A percentile compares a stretch with the other conserved stretches of the same genome.
These are phyloP conservation scores for Mustela nigripes DNA, from an alignment of 2,113 vertebrate genomes.

Conservation along the genomic window DNA sequence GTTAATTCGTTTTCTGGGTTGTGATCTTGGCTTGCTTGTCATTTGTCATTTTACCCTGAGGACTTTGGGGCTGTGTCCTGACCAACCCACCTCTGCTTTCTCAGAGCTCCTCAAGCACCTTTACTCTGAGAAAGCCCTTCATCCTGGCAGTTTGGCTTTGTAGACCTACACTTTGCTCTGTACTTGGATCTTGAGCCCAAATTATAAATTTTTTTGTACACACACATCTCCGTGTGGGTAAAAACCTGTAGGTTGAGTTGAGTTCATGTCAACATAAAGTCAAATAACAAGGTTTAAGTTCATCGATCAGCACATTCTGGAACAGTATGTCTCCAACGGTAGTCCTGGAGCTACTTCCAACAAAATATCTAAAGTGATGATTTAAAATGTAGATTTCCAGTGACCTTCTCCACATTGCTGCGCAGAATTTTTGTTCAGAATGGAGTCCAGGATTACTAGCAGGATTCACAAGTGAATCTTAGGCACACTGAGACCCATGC, in stretches of 20 bases:
- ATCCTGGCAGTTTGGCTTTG: not conserved
- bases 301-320: not conserved
- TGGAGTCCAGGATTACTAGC: not conserved
- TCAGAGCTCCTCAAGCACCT: not conserved
- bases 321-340: not conserved
- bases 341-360: not conserved
- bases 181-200: not conserved
- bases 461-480: not conserved
- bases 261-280: not conserved
- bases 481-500: not conserved
- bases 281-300: fast-evolving
- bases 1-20: not conserved
- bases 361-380: not conserved
- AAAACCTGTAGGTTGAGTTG: not conserved
- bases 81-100: not conserved
- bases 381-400: not conserved
- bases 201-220: not conserved
- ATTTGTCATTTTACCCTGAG: not conserved
- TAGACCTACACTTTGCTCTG: not conserved
- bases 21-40: not conserved
- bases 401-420: not conserved
- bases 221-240: not conserved
- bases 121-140: not conserved
- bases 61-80: not conserved
- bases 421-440: not conserved